phyloP scores from a whole-genome alignment of 2,888 invertebrate species.

The Clunio marinus region DNA sequence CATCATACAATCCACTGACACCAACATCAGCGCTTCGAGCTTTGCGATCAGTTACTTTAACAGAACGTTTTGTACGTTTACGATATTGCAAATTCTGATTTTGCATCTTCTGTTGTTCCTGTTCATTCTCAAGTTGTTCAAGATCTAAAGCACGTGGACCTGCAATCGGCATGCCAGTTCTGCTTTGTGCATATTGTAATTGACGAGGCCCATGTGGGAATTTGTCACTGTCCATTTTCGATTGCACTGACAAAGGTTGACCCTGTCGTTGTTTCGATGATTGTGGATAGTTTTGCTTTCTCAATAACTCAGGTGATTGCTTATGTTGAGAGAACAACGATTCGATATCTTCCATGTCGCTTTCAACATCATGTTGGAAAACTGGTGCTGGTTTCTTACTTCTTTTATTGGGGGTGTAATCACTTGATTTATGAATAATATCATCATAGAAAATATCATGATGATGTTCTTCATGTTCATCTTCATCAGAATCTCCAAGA shows the following conservation, averaged over 20 bases:
- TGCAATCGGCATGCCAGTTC: conserved; percentile 56
- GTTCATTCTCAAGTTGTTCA: conserved; percentile 43
- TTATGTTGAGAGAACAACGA: conserved; percentile 47
- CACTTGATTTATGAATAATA: conserved; percentile 59
- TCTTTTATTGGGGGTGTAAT: conserved; percentile 45
- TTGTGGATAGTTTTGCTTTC: not conserved
- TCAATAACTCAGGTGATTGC: conserved; percentile 41
- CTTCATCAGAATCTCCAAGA: conserved; percentile 41
- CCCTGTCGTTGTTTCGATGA: not conserved
- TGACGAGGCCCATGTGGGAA: conserved; percentile 72
- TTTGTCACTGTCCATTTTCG: conserved; percentile 56
- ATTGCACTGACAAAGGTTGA: conserved; percentile 56
- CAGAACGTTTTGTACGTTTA: conserved; percentile 59
- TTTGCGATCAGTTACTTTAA: conserved; percentile 66
- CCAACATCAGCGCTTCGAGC: conserved; percentile 82
- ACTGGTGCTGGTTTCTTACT: conserved; percentile 40
- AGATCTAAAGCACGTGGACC: conserved; percentile 54
- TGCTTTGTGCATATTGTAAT: conserved; percentile 54
- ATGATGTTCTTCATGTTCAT: conserved; percentile 46
- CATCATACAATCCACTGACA: conserved; percentile 83
- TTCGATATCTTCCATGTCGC: conserved; percentile 40
- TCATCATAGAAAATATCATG: conserved; percentile 58
- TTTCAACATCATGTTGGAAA: conserved; percentile 27
- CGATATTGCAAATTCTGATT: not conserved
- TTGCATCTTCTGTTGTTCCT: conserved; percentile 41